Evolutionary conservation across 1,140 invertebrate species (phyloP).

Genomic region (Tachypleus tridentatus): DNA sequence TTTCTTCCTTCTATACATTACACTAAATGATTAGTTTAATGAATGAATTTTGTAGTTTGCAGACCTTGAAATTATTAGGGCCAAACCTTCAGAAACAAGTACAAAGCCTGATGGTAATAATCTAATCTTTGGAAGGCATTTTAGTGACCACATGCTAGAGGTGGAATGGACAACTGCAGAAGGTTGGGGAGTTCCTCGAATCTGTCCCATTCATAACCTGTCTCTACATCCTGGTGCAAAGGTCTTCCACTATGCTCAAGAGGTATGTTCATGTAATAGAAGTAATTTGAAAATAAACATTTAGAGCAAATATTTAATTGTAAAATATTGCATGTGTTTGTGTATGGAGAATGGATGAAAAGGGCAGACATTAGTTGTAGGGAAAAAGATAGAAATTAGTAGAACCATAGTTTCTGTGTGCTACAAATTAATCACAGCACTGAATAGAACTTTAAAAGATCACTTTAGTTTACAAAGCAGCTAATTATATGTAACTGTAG

Average conservation of each 20-base stretch:
- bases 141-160: constrained; percentile 21
- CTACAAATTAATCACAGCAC: not conserved
- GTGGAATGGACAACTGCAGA: constrained; percentile 10
- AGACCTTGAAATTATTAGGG: constrained; percentile 57
- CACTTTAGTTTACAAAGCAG: constrained; percentile 3
- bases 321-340: not conserved
- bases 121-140: constrained; percentile 39
- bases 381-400: not conserved
- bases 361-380: constrained; percentile 3
- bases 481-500: constrained; percentile 4
- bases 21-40: no score
- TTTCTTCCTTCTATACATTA: no score
- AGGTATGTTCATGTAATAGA: constrained; percentile 44
- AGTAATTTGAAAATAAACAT: constrained; percentile 6
- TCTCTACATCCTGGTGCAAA: constrained; percentile 45
- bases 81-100: constrained; percentile 65
- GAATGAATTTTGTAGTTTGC: constrained; percentile 23
- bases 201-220: constrained; percentile 16
- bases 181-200: constrained; percentile 18
- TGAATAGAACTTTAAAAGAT: constrained; percentile 6
- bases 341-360: constrained; percentile 2
- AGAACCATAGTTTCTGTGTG: not conserved
- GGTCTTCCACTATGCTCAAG: constrained; percentile 84
- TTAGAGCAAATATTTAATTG: constrained; percentile 1
- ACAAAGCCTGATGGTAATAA: constrained; percentile 69